Conservation (phyloP, 2,888 invertebrate species). For the Neoscelio sp. region DNA sequence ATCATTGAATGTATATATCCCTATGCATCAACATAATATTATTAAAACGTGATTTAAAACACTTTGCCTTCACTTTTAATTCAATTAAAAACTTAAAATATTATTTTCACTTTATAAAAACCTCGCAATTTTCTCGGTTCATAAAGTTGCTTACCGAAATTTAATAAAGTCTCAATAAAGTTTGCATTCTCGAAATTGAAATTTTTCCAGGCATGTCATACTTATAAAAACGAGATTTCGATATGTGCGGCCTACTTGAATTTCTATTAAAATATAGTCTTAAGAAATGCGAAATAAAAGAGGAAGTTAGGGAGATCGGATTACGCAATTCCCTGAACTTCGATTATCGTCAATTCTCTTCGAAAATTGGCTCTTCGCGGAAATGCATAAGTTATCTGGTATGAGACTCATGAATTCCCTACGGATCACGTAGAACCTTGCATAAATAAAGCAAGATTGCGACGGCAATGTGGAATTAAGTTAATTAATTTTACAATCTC, state of each 20-base stretch:
- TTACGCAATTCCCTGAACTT: conserved; percentile 61
- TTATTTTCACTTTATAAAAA: not conserved
- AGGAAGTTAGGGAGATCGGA: conserved; percentile 32
- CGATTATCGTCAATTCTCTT: conserved; percentile 64
- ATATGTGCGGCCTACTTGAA: conserved; percentile 3
- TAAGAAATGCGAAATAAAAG: conserved; percentile 46
- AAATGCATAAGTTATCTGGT: conserved; percentile 63
- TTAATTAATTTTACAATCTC: conserved; percentile 64
- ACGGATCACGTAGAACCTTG: conserved; percentile 46
- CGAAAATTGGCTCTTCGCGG: conserved; percentile 63
- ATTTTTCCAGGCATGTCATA: not conserved
- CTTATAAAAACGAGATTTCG: conserved; percentile 11
- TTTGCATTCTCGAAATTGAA: not conserved
- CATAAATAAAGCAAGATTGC: conserved; percentile 63
- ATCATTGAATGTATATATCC: too few relatives aligned
- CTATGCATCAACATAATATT: too few relatives aligned
- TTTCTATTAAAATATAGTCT: conserved; percentile 37
- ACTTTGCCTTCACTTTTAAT: too few relatives aligned
- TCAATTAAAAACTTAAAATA: too few relatives aligned
- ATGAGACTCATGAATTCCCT: conserved; percentile 58
- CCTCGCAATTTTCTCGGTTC: not conserved
- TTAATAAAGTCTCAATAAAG: conserved; percentile 11
- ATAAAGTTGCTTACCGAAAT: conserved; percentile 5
- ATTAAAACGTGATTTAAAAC: too few relatives aligned
- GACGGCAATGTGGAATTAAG: conserved; percentile 44